Conservation (phyloP, 2,113 vertebrate genomes). For the Oreochromis spilurus region DNA sequence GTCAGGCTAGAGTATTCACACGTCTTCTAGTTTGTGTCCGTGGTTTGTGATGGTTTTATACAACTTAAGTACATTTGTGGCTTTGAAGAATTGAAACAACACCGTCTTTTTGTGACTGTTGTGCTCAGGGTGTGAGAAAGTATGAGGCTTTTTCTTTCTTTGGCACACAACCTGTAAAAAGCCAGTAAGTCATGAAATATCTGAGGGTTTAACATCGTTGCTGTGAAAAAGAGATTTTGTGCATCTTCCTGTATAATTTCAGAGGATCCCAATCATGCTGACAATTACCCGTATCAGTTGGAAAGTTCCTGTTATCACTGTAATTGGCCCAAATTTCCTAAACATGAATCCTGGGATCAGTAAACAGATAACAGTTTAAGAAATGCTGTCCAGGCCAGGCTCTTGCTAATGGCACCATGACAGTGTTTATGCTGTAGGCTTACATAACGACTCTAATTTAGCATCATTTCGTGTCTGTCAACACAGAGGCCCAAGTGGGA, state of each 20-base stretch:
- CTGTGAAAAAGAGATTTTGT: neutral
- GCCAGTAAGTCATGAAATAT: neutral
- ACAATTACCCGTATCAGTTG: neutral
- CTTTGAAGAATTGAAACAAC: neutral
- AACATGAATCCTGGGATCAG: neutral
- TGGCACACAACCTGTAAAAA: neutral
- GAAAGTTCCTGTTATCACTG: neutral
- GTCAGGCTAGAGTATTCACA: fast-evolving
- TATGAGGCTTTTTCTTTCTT: neutral
- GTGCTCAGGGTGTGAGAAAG: neutral
- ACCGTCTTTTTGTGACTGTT: neutral
- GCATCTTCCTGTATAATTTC: neutral
- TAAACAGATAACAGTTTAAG: neutral
- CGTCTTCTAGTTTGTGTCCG: neutral
- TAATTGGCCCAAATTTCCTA: neutral
- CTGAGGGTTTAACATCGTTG: neutral
- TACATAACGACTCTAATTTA: neutral
- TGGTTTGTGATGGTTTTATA: neutral
- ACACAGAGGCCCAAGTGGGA: neutral
- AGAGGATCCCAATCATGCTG: neutral
- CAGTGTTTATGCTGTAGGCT: neutral
- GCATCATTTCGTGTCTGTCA: neutral
- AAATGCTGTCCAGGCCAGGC: too few species aligned
- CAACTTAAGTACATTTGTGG: neutral
- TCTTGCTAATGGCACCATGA: neutral